Evolutionary conservation across 1,140 invertebrate species (phyloP).

Genomic region (Drosophila navojoa): DNA sequence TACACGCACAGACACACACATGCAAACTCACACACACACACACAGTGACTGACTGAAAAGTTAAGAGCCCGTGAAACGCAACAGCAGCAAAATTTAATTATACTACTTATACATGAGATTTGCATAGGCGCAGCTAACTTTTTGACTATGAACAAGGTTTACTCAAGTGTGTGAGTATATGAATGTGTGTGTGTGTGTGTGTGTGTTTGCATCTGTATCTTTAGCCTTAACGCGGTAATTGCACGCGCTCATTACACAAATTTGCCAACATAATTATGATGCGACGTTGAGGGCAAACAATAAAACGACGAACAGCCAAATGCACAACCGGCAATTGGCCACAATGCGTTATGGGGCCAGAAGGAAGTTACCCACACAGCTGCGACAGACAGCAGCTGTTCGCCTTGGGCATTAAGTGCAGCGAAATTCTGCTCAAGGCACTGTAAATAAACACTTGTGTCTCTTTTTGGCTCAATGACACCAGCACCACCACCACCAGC

Average conservation of each 20-base stretch:
- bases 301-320: slow-evolving; percentile 27
- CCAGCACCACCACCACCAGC: neutral
- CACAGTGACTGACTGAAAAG: slow-evolving; percentile 22
- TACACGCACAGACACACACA: slow-evolving; percentile 40
- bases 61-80: slow-evolving; percentile 54
- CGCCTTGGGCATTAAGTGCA: slow-evolving; percentile 24
- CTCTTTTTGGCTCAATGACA: slow-evolving; percentile 48
- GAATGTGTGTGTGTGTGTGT: slow-evolving; percentile 10
- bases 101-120: slow-evolving; percentile 46
- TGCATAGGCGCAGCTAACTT: slow-evolving; percentile 45
- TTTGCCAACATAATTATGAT: slow-evolving; percentile 78
- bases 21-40: slow-evolving; percentile 24
- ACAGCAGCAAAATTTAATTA: slow-evolving; percentile 49
- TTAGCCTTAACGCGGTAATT: slow-evolving; percentile 46
- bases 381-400: slow-evolving; percentile 8
- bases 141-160: slow-evolving; percentile 7
- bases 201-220: slow-evolving; percentile 26
- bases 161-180: neutral
- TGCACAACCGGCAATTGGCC: neutral
- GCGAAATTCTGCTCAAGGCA: slow-evolving; percentile 44
- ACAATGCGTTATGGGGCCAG: slow-evolving; percentile 21
- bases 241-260: slow-evolving; percentile 71
- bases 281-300: slow-evolving; percentile 45
- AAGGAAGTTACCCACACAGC: slow-evolving; percentile 45
- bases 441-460: slow-evolving; percentile 55